A percentile compares a stretch with the other conserved stretches of the same genome.
These are phyloP conservation scores for Ophraella communa DNA, from an alignment of 2,888 invertebrate species.

Conservation along the genomic window DNA sequence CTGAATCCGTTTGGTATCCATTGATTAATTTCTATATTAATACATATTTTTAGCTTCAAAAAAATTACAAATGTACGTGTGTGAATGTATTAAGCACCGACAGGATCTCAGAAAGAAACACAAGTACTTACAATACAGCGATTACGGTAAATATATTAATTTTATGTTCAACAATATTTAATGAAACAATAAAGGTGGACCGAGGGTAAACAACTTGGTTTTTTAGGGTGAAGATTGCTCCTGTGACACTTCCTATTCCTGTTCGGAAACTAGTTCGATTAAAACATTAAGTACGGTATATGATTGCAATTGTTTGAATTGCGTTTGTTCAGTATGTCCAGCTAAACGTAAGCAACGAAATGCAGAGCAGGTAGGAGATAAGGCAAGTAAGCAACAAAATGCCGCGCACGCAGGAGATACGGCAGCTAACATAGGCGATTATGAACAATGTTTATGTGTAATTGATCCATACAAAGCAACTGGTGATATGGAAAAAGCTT, in stretches of 20 bases:
- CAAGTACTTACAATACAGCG: too few species aligned
- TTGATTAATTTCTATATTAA: too few species aligned
- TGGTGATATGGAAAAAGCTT: not conserved
- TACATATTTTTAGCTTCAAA: too few species aligned
- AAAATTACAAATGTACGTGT: too few species aligned
- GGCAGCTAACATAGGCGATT: not conserved
- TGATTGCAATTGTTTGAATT: not conserved
- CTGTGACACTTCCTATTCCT: not conserved
- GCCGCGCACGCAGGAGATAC: not conserved
- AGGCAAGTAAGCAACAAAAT: not conserved
- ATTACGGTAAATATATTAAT: too few species aligned
- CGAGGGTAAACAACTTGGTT: too few species aligned
- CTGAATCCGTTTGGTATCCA: too few species aligned
- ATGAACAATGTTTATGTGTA: not conserved
- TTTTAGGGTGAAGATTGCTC: slow-evolving; percentile 1
- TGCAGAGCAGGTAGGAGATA: not conserved
- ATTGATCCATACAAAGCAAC: not conserved
- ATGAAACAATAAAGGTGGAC: too few species aligned
- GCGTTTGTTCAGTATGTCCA: not conserved
- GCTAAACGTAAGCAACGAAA: too few species aligned
- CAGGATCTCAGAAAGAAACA: too few species aligned
- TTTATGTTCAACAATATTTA: too few species aligned
- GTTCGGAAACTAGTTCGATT: not conserved
- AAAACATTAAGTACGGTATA: not conserved
- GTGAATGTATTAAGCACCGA: too few species aligned